Percentiles rank a stretch among this genome's conserved stretches.
Evolutionary conservation across 2,797 vertebrate genomes (phyloP).

Genomic region (Lacerta agilis): DNA sequence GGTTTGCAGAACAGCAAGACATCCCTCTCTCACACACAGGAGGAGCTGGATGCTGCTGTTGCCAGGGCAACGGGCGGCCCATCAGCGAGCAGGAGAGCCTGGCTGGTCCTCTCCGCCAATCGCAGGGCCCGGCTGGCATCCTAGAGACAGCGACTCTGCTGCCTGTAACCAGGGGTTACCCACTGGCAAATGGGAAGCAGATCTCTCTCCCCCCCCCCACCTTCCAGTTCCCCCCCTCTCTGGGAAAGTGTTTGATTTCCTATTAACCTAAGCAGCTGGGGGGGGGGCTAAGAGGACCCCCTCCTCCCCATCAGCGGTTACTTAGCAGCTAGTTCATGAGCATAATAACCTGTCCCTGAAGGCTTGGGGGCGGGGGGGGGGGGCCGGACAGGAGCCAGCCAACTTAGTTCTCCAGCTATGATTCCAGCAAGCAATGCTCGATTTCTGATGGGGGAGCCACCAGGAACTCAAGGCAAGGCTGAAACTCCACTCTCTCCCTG

Average conservation of each 20-base stretch:
- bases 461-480: background rate
- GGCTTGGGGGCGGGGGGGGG: background rate
- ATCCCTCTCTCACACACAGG: background rate
- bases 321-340: slow-evolving; percentile 8
- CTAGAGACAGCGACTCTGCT: slow-evolving; percentile 22
- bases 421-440: background rate
- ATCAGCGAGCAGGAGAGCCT: slow-evolving; percentile 23
- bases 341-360: background rate
- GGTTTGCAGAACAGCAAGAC: background rate
- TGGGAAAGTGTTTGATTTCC: background rate
- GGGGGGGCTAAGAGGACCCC: background rate
- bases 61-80: slow-evolving; percentile 41
- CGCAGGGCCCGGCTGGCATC: slow-evolving; percentile 31
- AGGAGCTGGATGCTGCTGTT: slow-evolving; percentile 40
- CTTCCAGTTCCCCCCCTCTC: background rate
- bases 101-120: slow-evolving; percentile 32
- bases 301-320: background rate
- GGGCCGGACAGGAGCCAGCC: background rate
- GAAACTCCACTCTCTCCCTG: too few relatives aligned
- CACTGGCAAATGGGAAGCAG: slow-evolving; percentile 40
- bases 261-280: slow-evolving; percentile 12
- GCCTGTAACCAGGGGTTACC: slow-evolving; percentile 46
- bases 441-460: background rate
- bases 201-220: background rate
- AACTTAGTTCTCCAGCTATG: background rate